A percentile compares a stretch with the other conserved stretches of the same genome.
Evolutionary conservation across 1,140 invertebrate species (phyloP).

Genomic region (Bombus superbus): DNA sequence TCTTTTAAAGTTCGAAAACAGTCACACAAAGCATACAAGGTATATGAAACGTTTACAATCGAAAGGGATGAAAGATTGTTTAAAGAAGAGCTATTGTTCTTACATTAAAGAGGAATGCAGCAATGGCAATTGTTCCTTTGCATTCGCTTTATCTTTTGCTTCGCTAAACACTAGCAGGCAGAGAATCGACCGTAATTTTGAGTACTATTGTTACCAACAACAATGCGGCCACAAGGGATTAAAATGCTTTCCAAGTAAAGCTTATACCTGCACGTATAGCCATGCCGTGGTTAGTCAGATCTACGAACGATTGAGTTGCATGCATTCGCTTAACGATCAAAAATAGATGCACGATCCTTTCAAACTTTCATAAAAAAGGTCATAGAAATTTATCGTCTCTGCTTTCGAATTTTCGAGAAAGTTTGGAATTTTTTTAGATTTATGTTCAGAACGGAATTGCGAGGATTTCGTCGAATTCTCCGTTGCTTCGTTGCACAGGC

Average conservation of each 20-base stretch:
- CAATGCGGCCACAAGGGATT: conserved; percentile 14
- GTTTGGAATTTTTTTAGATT: not conserved
- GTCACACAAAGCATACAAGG: not conserved
- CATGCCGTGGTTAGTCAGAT: not conserved
- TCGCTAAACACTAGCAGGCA: conserved; percentile 10
- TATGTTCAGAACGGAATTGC: not conserved
- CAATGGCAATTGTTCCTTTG: conserved; percentile 2
- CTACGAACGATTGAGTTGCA: conserved; percentile 10
- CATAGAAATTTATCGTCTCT: not conserved
- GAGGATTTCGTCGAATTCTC: not conserved
- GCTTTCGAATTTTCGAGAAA: not conserved
- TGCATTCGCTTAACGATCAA: not conserved
- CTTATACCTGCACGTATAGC: conserved; percentile 17
- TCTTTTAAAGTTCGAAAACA: not conserved
- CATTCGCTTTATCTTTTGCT: conserved; percentile 19
- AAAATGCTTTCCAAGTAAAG: conserved; percentile 10
- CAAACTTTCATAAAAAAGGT: not conserved
- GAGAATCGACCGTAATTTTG: conserved; percentile 5
- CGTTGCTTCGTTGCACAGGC: not conserved
- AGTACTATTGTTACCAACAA: conserved; percentile 20
- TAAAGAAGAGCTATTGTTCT: not conserved
- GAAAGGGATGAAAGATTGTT: not conserved
- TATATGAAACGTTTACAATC: not conserved
- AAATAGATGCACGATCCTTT: conserved; percentile 24
- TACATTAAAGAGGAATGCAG: not conserved